Percentiles rank a stretch among this genome's conserved stretches.
Evolutionary conservation across 2,888 invertebrate genomes (phyloP).

Genomic region (Cremastinae sp.): DNA sequence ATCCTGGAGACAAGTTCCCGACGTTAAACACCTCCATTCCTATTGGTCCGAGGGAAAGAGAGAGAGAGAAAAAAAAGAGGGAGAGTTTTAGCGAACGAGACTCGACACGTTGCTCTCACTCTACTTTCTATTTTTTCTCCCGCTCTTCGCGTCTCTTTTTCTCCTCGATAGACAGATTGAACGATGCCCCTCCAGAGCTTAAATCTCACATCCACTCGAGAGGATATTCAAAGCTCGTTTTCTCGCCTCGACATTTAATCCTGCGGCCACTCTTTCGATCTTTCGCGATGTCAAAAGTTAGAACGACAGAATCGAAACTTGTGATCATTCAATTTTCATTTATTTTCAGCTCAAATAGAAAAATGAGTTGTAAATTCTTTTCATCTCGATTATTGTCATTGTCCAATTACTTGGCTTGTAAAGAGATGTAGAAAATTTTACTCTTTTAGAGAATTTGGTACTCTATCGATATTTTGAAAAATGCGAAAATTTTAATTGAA

Average conservation of each 20-base stretch:
- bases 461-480: too few relatives aligned
- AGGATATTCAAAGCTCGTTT: slow-evolving; percentile 29
- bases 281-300: not conserved
- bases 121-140: too few relatives aligned
- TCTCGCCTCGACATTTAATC: slow-evolving; percentile 29
- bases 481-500: too few relatives aligned
- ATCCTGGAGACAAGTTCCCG: slow-evolving; percentile 26
- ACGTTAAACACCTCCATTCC: slow-evolving; percentile 47
- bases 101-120: too few relatives aligned
- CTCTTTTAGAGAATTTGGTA: too few relatives aligned
- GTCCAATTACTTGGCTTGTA: too few relatives aligned
- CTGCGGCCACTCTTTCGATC: slow-evolving; percentile 5
- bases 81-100: not conserved
- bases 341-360: too few relatives aligned
- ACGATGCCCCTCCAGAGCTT: slow-evolving; percentile 13
- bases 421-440: too few relatives aligned
- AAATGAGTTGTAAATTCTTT: too few relatives aligned
- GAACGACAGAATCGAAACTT: not conserved
- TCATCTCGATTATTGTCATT: too few relatives aligned
- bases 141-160: too few relatives aligned
- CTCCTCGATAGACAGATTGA: slow-evolving; percentile 43
- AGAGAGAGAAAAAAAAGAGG: not conserved
- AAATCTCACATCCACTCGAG: slow-evolving; percentile 11
- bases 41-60: slow-evolving; percentile 24
- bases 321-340: slow-evolving; percentile 33